Conservation (phyloP, 1,140 invertebrate species). For the Eueides isabella region DNA sequence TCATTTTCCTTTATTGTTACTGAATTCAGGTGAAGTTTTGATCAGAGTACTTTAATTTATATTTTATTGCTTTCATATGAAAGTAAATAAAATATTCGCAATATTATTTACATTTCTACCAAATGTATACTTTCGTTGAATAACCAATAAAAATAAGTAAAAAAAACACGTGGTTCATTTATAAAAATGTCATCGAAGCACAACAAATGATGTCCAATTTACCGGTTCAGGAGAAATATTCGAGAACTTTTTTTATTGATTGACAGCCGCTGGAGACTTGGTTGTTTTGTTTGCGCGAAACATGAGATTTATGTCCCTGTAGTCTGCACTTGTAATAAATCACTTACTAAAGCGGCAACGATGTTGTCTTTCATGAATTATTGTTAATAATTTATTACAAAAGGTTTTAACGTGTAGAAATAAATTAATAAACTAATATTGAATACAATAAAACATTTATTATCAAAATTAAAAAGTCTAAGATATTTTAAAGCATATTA, state of each 20-base stretch:
- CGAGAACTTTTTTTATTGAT: constrained; percentile 13
- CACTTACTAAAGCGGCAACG: constrained; percentile 5
- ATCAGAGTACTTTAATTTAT: neutral
- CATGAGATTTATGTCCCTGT: constrained; percentile 19
- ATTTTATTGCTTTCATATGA: neutral
- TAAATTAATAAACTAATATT: too few species aligned
- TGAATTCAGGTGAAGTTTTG: neutral
- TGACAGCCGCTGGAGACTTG: constrained; percentile 11
- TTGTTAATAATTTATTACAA: constrained; percentile 13
- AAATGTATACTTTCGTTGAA: neutral
- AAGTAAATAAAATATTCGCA: neutral
- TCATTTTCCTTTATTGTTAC: neutral
- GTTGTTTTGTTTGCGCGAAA: constrained; percentile 19
- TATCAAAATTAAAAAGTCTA: too few species aligned
- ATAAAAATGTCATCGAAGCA: constrained; percentile 12
- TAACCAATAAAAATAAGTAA: neutral
- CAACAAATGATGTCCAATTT: constrained; percentile 11
- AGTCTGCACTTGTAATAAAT: constrained; percentile 20
- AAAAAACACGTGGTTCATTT: constrained; percentile 9
- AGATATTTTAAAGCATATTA: too few species aligned
- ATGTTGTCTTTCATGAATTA: constrained; percentile 13
- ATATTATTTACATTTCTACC: neutral
- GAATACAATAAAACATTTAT: too few species aligned
- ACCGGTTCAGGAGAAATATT: constrained; percentile 13
- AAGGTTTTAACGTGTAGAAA: neutral